These are phyloP conservation scores for Ahaetulla prasina DNA, from an alignment of 2,113 vertebrate species.

Conservation along the genomic window DNA sequence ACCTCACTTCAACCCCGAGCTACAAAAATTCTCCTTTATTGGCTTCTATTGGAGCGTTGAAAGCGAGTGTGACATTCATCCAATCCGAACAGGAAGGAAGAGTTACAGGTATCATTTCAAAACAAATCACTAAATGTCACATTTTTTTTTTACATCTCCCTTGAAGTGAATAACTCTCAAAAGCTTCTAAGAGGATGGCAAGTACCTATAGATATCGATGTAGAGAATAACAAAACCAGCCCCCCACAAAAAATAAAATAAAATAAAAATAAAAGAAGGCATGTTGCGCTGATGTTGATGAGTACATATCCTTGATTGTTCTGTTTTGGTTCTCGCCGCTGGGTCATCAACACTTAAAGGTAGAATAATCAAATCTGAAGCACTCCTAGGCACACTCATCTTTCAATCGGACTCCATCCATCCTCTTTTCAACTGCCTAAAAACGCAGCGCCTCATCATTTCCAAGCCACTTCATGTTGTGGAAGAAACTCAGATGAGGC, in stretches of 20 bases:
- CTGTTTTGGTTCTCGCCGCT: neutral
- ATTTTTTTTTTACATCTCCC: neutral
- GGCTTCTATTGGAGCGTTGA: neutral
- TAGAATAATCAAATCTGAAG: constrained; percentile 3
- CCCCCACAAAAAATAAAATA: neutral
- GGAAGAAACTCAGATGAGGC: neutral
- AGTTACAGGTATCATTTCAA: neutral
- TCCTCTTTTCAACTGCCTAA: neutral
- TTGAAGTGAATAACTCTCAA: neutral
- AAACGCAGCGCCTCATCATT: neutral
- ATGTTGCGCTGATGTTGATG: neutral
- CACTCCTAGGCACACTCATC: neutral
- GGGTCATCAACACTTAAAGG: neutral
- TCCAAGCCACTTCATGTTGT: neutral
- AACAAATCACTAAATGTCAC: neutral
- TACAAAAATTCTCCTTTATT: neutral
- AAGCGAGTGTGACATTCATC: neutral
- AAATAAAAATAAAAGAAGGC: neutral
- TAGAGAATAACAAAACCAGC: neutral
- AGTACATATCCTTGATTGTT: neutral
- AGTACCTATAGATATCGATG: neutral
- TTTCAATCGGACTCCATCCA: neutral
- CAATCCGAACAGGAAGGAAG: neutral
- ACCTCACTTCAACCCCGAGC: neutral
- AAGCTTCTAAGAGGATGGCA: neutral